Evolutionary conservation across 2,113 vertebrate species (phyloP), one percentile per base, ranked within the genome.

Genomic region (Gymnobelideus leadbeateri): DNA sequence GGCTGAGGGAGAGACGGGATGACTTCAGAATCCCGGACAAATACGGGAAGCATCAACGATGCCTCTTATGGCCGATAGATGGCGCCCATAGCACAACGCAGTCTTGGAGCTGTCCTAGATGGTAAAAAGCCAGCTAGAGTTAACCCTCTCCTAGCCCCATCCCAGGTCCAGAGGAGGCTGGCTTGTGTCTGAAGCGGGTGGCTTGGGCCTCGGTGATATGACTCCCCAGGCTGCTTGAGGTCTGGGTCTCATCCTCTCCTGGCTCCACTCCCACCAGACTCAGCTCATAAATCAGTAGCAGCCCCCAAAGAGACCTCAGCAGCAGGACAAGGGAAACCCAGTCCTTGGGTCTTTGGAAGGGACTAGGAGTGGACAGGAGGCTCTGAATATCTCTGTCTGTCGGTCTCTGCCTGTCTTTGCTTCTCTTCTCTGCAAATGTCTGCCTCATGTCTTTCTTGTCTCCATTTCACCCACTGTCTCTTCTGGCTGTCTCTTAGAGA

Each of bases 71-170:
- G 94, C 95, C 97, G 92, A 98, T 98, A 98, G 98, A 98, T 98
- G 98, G 97, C 95, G 97, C 98, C 97, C 97, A 28, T 53, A 94
- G 96, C 97, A 96, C 98, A 98, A 98, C 93, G 68, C 97, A 97
- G 94, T 77, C 28, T n/a, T 0, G 8, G 25, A 61, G 93, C 43
- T 43, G 23, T 0, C 7, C 0, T 77, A 96, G 95, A 96, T 46
- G 0, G 84, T 46, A 89, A 43, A 92, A 97, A 97, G 52, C 93
- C 21, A 84, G 89, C 89, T 14, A 89, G 89, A 7, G 26, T 98
- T 98, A 98, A 98, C 97, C 77, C 97, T 89, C 96, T 97, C 90
- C 10, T 4, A 12, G 16, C 43, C 92, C 92, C 92, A 8, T 37
- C 51, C 90, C 46, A 7, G 47, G 51, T 51, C 8, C 94, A 51